Percentiles rank a stretch among this genome's conserved stretches.
phyloP scores from a whole-genome alignment of 2,113 vertebrate species.

The Ciconia maguari region DNA sequence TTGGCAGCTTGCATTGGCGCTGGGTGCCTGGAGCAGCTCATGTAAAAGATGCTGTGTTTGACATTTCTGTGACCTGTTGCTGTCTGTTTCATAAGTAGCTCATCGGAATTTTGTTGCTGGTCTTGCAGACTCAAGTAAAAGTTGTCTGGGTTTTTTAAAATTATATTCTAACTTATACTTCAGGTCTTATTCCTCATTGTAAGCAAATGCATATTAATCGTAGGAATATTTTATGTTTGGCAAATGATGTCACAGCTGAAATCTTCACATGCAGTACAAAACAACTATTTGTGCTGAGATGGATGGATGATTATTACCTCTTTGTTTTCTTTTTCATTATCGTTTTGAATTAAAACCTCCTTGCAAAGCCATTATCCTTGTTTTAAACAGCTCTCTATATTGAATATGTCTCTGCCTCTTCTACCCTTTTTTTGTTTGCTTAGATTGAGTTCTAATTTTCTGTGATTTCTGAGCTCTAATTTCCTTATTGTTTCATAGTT shows the following conservation, averaged over 20 bases:
- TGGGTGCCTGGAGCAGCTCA: not conserved
- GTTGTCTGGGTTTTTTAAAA: not conserved
- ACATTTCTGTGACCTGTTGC: not conserved
- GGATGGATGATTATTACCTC: conserved; percentile 20
- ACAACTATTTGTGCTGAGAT: conserved; percentile 17
- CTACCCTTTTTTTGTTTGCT: not conserved
- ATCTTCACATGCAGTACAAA: not conserved
- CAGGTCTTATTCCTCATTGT: not conserved
- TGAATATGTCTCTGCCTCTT: not conserved
- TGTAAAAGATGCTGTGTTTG: not conserved
- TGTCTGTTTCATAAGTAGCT: not conserved
- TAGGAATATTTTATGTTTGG: not conserved
- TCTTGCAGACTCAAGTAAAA: not conserved
- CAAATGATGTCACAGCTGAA: conserved; percentile 17
- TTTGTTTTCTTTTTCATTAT: conserved; percentile 54
- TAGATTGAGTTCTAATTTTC: conserved; percentile 11
- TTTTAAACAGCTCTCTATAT: conserved; percentile 16
- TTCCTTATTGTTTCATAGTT: conserved; percentile 24
- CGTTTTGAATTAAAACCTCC: conserved; percentile 37
- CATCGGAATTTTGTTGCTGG: not conserved
- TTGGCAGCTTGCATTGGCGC: not conserved
- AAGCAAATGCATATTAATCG: not conserved
- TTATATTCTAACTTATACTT: not conserved
- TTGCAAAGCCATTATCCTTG: conserved; percentile 40
- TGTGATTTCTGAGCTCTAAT: conserved; percentile 19